A percentile compares a stretch with the other conserved stretches of the same genome.
Conservation (phyloP, 2,113 vertebrate species). For the human (Homo sapiens) region GRCh38 chr2:203288501-203289000, state of each 20-base stretch:
- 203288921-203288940: constrained; percentile 18
- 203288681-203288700: background rate
- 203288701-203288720: constrained; percentile 36
- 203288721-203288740: background rate
- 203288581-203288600: background rate
- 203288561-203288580: background rate
- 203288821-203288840: background rate
- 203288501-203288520: background rate
- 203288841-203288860: constrained; percentile 20
- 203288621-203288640: background rate
- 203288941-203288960: background rate
- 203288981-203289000: background rate
- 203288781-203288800: background rate
- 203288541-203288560: background rate
- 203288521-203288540: background rate
- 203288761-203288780: background rate
- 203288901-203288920: background rate
- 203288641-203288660: background rate
- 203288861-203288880: constrained; percentile 17
- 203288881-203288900: background rate
- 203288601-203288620: constrained; percentile 14
- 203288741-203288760: constrained; percentile 6
- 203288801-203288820: background rate
- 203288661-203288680: constrained; percentile 10
- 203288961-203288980: constrained; percentile 25